A percentile compares a stretch with the other conserved stretches of the same genome.
phyloP scores from a whole-genome alignment of 37 sponge, comb jelly and placozoan species.

The Ephydatia muelleri region DNA sequence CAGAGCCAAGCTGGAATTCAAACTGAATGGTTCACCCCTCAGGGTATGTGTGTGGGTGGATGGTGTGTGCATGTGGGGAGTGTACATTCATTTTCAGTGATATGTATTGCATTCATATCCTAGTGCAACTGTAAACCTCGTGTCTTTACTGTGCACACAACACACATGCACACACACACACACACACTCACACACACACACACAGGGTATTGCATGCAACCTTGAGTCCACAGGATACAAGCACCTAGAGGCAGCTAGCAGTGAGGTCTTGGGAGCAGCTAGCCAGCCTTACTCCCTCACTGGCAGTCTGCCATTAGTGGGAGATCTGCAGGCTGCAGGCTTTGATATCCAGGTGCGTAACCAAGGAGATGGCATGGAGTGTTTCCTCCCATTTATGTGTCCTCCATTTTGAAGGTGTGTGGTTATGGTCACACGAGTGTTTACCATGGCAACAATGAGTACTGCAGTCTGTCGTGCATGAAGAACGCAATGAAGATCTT shows the following conservation, averaged over 20 bases:
- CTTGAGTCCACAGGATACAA: conserved; percentile 67
- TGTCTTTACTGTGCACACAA: not conserved
- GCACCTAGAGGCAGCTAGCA: conserved; percentile 42
- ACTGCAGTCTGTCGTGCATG: conserved; percentile 71
- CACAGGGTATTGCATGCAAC: conserved; percentile 74
- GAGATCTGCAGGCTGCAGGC: conserved; percentile 70
- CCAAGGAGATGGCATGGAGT: not conserved
- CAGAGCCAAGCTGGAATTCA: conserved; percentile 30
- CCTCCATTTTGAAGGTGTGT: conserved; percentile 22
- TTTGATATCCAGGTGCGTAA: conserved; percentile 66
- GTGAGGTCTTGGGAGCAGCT: conserved; percentile 58
- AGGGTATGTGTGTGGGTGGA: conserved; percentile 30
- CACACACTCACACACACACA: not conserved
- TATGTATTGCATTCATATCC: too few relatives aligned
- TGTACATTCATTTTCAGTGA: too few relatives aligned
- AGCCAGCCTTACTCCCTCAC: conserved; percentile 71
- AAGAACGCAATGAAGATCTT: conserved; percentile 76
- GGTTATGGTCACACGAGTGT: conserved; percentile 78
- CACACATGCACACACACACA: not conserved
- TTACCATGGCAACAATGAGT: conserved; percentile 88
- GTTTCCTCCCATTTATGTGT: not conserved
- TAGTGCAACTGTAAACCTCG: not conserved
- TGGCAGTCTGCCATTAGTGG: conserved; percentile 79
- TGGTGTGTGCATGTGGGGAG: not conserved
- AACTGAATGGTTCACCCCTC: conserved; percentile 25